Evolutionary conservation across 2,797 vertebrate species (phyloP).

Genomic region (Synaphobranchus kaupii): DNA sequence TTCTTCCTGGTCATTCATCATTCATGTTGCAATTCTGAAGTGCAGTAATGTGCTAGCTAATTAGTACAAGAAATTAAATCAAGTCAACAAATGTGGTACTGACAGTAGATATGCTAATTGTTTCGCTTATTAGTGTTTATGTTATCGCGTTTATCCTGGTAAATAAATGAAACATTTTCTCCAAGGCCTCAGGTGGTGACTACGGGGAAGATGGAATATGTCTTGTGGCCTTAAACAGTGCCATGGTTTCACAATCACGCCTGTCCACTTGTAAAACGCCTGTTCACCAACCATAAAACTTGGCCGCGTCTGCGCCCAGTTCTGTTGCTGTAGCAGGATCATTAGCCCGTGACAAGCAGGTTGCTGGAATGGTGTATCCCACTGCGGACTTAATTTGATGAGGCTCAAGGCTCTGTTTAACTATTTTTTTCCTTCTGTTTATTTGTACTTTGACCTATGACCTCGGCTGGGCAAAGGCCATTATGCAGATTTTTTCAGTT

Average conservation of each 20-base stretch:
- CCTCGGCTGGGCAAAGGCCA: neutral
- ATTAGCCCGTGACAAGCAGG: neutral
- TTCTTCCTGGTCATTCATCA: neutral
- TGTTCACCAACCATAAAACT: slow-evolving; percentile 1
- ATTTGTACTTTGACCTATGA: neutral
- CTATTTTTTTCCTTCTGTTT: neutral
- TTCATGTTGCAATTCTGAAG: neutral
- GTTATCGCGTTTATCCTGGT: slow-evolving; percentile 1
- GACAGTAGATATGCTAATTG: neutral
- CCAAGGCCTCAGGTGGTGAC: no score
- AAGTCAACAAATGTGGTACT: neutral
- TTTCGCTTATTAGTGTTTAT: neutral
- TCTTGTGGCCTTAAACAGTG: neutral
- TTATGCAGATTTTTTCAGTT: neutral
- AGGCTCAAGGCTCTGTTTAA: neutral
- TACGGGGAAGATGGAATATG: neutral
- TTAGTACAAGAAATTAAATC: neutral
- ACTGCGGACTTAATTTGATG: neutral
- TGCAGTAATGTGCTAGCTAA: neutral
- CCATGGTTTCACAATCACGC: neutral
- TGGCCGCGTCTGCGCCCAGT: neutral
- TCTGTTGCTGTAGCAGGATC: neutral
- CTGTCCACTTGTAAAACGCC: slow-evolving; percentile 19
- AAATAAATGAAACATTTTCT: neutral
- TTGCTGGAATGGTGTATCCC: neutral